These are phyloP conservation scores for Paracentrotus lividus DNA, from an alignment of 53 echinoderm and acorn worm genomes.

Conservation along the genomic window DNA sequence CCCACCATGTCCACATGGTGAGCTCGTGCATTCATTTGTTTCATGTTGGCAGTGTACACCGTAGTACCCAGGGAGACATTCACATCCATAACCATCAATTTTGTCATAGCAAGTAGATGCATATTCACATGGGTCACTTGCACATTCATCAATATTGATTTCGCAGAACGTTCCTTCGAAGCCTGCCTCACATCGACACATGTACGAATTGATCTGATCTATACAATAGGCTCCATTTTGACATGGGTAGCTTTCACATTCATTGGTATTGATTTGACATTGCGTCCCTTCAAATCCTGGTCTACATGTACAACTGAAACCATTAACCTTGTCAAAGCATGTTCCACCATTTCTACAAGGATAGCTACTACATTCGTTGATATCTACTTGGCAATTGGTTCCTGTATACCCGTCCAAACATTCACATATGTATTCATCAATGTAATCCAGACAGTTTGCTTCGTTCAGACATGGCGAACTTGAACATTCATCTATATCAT, in stretches of 20 bases:
- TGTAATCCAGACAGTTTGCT: conserved; percentile 72
- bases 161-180: conserved; percentile 51
- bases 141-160: conserved; percentile 82
- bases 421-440: conserved; percentile 75
- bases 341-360: conserved; percentile 60
- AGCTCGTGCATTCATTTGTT: conserved; percentile 49
- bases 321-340: conserved; percentile 50
- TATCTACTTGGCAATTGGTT: conserved; percentile 71
- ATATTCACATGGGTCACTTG: conserved; percentile 77
- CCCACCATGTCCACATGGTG: conserved; percentile 71
- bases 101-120: conserved; percentile 35
- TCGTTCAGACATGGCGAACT: conserved; percentile 81
- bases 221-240: conserved; percentile 72
- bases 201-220: neutral
- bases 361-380: conserved; percentile 82
- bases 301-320: conserved; percentile 59
- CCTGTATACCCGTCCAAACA: conserved; percentile 78
- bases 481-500: conserved; percentile 79
- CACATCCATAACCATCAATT: conserved; percentile 36
- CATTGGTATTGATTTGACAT: conserved; percentile 65
- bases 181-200: conserved; percentile 24
- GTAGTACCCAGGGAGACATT: conserved; percentile 46
- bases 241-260: conserved; percentile 72
- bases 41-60: conserved; percentile 53
- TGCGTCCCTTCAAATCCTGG: conserved; percentile 61